Conservation (phyloP, 1,140 invertebrate species). For the Pogonomyrmex barbatus region DNA sequence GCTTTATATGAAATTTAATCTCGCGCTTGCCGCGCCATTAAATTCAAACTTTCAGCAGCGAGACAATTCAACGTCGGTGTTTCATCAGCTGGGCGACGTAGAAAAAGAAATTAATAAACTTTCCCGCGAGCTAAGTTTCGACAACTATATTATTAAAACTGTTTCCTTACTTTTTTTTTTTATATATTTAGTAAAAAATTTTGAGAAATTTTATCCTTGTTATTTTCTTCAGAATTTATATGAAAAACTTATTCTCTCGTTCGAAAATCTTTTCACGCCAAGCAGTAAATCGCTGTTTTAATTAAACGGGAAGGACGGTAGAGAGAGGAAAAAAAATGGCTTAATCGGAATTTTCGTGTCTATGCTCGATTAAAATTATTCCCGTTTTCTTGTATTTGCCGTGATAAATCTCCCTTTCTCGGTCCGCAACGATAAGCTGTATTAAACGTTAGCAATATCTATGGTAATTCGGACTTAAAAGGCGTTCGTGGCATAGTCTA, state of each 20-base stretch:
- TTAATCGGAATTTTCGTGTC: conserved; percentile 25
- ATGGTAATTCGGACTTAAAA: conserved; percentile 61
- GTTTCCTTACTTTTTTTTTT: background rate
- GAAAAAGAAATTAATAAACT: conserved; percentile 44
- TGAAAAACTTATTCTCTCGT: background rate
- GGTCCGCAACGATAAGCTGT: conserved; percentile 12
- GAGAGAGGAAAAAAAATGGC: background rate
- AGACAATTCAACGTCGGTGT: conserved; percentile 8
- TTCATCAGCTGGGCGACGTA: background rate
- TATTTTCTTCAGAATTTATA: background rate
- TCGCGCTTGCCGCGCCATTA: conserved; percentile 29
- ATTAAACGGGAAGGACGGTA: background rate
- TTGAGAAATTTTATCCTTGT: background rate
- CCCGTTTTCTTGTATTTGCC: conserved; percentile 30
- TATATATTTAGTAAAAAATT: background rate
- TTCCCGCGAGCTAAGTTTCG: conserved; percentile 1
- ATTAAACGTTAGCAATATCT: conserved; percentile 65
- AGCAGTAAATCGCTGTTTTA: conserved; percentile 16
- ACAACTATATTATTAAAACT: background rate
- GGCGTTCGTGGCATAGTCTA: conserved; percentile 9
- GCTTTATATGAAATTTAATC: conserved; percentile 46
- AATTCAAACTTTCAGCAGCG: conserved; percentile 34
- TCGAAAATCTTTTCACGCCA: background rate
- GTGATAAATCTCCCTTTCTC: conserved; percentile 11
- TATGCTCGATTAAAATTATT: conserved; percentile 28